Percentiles rank a stretch among this genome's conserved stretches.
These are phyloP conservation scores for Melikaiella ostensackeni DNA, from an alignment of 2,888 invertebrate species.

Conservation along the genomic window DNA sequence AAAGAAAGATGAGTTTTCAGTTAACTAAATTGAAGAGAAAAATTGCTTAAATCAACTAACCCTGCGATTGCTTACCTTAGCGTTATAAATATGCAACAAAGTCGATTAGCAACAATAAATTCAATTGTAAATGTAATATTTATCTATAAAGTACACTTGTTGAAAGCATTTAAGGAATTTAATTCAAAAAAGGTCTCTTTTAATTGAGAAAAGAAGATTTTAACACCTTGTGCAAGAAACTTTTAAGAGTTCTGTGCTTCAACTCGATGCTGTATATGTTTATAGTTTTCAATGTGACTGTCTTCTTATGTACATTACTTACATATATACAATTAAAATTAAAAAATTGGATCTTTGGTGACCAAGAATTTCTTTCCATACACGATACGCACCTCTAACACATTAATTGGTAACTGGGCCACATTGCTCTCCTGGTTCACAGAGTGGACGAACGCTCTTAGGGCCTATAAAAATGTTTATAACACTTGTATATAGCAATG, in stretches of 20 bases:
- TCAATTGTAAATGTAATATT: too few species aligned
- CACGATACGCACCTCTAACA: conserved; percentile 84
- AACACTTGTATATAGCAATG: not conserved
- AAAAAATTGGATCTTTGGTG: conserved; percentile 35
- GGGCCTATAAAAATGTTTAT: conserved; percentile 47
- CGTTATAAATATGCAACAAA: too few species aligned
- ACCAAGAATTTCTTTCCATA: conserved; percentile 39
- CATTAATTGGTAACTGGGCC: conserved; percentile 90
- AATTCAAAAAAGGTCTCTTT: not conserved
- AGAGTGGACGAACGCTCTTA: conserved; percentile 78
- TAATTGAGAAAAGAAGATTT: conserved; percentile 2
- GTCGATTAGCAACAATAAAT: too few species aligned
- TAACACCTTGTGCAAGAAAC: conserved; percentile 37
- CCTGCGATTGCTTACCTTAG: not conserved
- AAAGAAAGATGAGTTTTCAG: not conserved
- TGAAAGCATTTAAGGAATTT: not conserved
- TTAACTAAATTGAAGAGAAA: not conserved
- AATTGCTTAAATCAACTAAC: not conserved
- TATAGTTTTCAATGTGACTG: conserved; percentile 1
- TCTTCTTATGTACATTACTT: conserved; percentile 70
- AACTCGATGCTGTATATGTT: conserved; percentile 12
- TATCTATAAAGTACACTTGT: too few species aligned
- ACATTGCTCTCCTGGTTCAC: conserved; percentile 87
- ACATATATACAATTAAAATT: conserved; percentile 69
- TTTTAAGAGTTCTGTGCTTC: conserved; percentile 28